Percentiles rank a stretch among this genome's conserved stretches.
These are phyloP conservation scores for Fregata magnificens DNA, from an alignment of 2,113 vertebrate genomes.

Conservation along the genomic window DNA sequence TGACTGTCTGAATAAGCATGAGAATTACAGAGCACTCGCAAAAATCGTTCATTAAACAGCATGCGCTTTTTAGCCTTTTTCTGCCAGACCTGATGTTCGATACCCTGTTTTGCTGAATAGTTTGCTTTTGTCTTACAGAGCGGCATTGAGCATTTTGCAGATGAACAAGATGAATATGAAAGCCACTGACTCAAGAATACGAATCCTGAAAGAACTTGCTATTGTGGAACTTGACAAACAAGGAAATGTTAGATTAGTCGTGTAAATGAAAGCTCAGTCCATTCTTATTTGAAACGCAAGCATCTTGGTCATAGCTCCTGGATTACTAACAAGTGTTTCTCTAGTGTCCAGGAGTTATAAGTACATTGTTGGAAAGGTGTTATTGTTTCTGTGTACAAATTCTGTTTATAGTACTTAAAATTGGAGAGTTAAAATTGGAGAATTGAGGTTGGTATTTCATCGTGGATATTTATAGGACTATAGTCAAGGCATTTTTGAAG, in stretches of 20 bases:
- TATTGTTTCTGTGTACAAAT: neutral
- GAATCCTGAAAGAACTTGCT: neutral
- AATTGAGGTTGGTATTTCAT: neutral
- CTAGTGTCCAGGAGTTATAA: neutral
- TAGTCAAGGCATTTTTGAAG: neutral
- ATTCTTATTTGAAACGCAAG: neutral
- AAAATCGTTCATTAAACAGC: neutral
- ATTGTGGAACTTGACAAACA: neutral
- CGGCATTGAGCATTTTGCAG: neutral
- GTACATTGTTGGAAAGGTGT: neutral
- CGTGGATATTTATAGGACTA: neutral
- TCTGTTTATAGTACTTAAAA: neutral
- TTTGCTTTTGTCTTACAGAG: neutral
- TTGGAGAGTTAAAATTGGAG: neutral
- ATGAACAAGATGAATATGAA: constrained; percentile 1
- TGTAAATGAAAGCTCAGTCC: neutral
- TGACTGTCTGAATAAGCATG: neutral
- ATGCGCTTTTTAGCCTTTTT: neutral
- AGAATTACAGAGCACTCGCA: neutral
- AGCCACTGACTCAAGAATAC: neutral
- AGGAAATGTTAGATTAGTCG: neutral
- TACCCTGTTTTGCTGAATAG: neutral
- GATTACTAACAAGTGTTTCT: neutral
- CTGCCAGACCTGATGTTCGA: neutral
- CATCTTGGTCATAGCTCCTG: neutral